Evolutionary conservation across 2,113 vertebrate species (phyloP).

Genomic region (Cinclus mexicanus): DNA sequence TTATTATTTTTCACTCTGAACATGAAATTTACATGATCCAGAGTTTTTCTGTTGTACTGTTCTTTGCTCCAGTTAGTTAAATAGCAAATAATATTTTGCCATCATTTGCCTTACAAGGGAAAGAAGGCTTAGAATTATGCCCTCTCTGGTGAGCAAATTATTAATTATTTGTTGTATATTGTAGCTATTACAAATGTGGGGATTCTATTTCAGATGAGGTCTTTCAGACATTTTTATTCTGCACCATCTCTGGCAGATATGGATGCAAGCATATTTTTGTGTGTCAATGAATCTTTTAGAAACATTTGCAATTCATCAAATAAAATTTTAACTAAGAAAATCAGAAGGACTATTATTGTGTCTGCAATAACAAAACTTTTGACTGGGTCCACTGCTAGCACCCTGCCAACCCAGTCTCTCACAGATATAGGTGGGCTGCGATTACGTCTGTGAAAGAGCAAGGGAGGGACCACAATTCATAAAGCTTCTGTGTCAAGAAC

Average conservation of each 20-base stretch:
- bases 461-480: background rate
- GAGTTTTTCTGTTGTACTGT: background rate
- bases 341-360: background rate
- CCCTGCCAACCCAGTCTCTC: background rate
- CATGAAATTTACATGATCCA: background rate
- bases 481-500: background rate
- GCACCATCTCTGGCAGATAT: background rate
- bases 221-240: slow-evolving; percentile 16
- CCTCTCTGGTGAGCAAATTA: slow-evolving; percentile 49
- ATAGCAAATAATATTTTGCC: background rate
- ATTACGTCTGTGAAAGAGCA: background rate
- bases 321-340: slow-evolving; percentile 17
- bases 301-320: background rate
- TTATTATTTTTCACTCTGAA: background rate
- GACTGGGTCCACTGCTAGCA: background rate
- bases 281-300: background rate
- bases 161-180: slow-evolving; percentile 21
- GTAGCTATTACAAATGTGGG: slow-evolving; percentile 33
- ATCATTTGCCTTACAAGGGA: slow-evolving; percentile 12
- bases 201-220: background rate
- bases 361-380: slow-evolving; percentile 27
- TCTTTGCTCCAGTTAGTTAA: background rate
- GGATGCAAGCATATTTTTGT: background rate
- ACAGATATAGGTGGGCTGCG: background rate
- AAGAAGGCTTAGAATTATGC: slow-evolving; percentile 5